Evolutionary conservation across 2,888 invertebrate species (phyloP).

Genomic region (Chloroclystis v-ata): DNA sequence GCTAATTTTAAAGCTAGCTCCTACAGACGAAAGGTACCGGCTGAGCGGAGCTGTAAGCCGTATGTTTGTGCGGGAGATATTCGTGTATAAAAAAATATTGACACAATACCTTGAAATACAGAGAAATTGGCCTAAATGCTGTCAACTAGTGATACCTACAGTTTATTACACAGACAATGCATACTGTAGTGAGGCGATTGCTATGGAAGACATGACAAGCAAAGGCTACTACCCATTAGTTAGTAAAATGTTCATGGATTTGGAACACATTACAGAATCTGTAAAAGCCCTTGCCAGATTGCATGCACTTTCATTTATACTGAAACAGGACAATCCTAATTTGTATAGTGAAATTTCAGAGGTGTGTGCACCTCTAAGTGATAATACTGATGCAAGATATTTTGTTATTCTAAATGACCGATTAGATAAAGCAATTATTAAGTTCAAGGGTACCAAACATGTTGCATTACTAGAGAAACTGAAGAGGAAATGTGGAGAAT

Average conservation of each 20-base stretch:
- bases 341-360: slow-evolving; percentile 41
- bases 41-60: slow-evolving; percentile 61
- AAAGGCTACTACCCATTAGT: slow-evolving; percentile 49
- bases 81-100: slow-evolving; percentile 51
- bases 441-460: slow-evolving; percentile 48
- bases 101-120: slow-evolving; percentile 44
- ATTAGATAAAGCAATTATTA: slow-evolving; percentile 50
- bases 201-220: slow-evolving; percentile 55
- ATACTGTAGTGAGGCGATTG: slow-evolving; percentile 58
- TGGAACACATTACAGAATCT: slow-evolving; percentile 49
- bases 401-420: slow-evolving; percentile 56
- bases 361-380: slow-evolving; percentile 53
- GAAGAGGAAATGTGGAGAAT: slow-evolving; percentile 39
- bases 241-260: slow-evolving; percentile 46
- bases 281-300: slow-evolving; percentile 54
- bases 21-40: slow-evolving; percentile 58
- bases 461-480: slow-evolving; percentile 41
- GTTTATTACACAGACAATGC: slow-evolving; percentile 52
- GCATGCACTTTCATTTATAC: slow-evolving; percentile 60
- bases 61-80: slow-evolving; percentile 61
- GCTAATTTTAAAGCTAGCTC: slow-evolving; percentile 61
- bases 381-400: slow-evolving; percentile 48
- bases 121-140: slow-evolving; percentile 19
- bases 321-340: slow-evolving; percentile 37
- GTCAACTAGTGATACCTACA: slow-evolving; percentile 43